Conservation (phyloP, 2,888 invertebrate species). For the Calameuta idolon region DNA sequence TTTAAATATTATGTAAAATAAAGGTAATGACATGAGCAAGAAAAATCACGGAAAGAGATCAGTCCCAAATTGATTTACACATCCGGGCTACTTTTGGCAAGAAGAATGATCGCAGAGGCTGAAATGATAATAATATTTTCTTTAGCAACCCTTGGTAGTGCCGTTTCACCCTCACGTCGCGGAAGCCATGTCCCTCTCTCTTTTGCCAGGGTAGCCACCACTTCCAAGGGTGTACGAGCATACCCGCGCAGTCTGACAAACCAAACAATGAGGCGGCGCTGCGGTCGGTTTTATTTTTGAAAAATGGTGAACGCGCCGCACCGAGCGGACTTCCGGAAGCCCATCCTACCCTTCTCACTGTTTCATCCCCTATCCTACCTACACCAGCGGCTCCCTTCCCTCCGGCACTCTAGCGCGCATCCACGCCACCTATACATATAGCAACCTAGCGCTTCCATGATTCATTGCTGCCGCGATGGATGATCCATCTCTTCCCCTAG, state of each 20-base stretch:
- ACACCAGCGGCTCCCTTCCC: slow-evolving; percentile 72
- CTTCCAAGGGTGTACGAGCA: background rate
- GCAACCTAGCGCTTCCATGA: slow-evolving; percentile 59
- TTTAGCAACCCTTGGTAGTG: slow-evolving; percentile 12
- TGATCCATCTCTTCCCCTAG: slow-evolving; percentile 65
- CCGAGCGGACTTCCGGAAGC: slow-evolving; percentile 61
- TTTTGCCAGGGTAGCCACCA: background rate
- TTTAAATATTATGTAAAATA: background rate
- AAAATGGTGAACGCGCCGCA: slow-evolving; percentile 60
- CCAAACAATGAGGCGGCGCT: slow-evolving; percentile 58
- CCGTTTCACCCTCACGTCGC: background rate
- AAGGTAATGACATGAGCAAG: background rate
- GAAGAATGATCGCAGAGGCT: slow-evolving; percentile 18
- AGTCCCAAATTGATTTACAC: background rate
- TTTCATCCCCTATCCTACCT: slow-evolving; percentile 71
- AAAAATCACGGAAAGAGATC: background rate
- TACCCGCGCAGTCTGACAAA: slow-evolving; percentile 38
- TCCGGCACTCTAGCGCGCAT: slow-evolving; percentile 69
- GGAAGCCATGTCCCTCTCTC: background rate
- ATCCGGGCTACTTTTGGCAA: background rate
- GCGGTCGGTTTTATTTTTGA: slow-evolving; percentile 63
- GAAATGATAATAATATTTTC: slow-evolving; percentile 36
- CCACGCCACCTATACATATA: slow-evolving; percentile 44
- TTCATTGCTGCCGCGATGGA: slow-evolving; percentile 66
- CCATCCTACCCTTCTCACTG: slow-evolving; percentile 35